Conservation (phyloP, 2,113 vertebrate species). For the Sceloporus undulatus region DNA sequence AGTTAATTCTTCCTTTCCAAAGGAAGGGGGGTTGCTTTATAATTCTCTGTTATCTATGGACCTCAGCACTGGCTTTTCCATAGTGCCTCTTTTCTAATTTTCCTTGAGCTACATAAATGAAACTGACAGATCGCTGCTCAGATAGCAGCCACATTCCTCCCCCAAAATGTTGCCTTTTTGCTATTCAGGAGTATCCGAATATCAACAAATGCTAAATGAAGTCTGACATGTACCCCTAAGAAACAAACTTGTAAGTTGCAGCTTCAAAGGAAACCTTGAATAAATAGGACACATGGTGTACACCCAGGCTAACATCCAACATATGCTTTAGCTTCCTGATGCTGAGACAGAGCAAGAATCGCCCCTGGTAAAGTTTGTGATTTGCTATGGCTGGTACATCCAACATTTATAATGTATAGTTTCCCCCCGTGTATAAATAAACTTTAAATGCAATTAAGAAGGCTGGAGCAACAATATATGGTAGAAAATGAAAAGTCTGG, state of each 20-base stretch:
- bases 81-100: slow-evolving; percentile 74
- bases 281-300: slow-evolving; percentile 97
- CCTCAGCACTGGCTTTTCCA: slow-evolving; percentile 60
- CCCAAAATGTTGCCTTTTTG: slow-evolving; percentile 90
- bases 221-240: slow-evolving; percentile 99
- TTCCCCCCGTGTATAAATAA: slow-evolving; percentile 56
- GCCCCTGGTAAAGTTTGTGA: slow-evolving; percentile 86
- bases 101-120: slow-evolving; percentile 86
- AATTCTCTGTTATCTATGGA: slow-evolving; percentile 52
- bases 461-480: slow-evolving; percentile 3
- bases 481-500: slow-evolving; percentile 26
- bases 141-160: slow-evolving; percentile 85
- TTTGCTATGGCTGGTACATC: slow-evolving; percentile 79
- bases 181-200: slow-evolving; percentile 90
- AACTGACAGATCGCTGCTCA: slow-evolving; percentile 94
- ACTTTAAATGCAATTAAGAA: slow-evolving; percentile 53
- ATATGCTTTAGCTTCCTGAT: slow-evolving; percentile 94
- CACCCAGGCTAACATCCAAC: slow-evolving; percentile 97
- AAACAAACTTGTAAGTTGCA: slow-evolving; percentile 96
- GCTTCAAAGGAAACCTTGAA: slow-evolving; percentile 93
- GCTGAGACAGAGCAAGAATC: slow-evolving; percentile 86
- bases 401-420: slow-evolving; percentile 60
- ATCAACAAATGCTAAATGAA: slow-evolving; percentile 93
- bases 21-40: slow-evolving; percentile 36
- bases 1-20: slow-evolving; percentile 57